phyloP scores from a whole-genome alignment of 2,888 invertebrate genomes.

The Lysandra coridon region DNA sequence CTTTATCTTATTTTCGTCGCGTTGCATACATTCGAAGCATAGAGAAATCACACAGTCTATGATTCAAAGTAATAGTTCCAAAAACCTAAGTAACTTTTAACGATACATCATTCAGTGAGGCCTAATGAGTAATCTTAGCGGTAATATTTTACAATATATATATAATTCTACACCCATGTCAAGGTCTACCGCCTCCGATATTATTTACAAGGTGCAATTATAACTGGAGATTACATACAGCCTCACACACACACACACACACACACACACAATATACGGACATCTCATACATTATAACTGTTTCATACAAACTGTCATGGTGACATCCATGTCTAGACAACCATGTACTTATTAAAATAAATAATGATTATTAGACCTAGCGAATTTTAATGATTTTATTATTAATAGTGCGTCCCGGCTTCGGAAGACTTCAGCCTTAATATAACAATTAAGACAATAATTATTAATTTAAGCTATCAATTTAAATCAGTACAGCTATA shows the following conservation, averaged over 20 bases:
- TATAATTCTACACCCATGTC: slow-evolving; percentile 29
- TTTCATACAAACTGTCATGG: neutral
- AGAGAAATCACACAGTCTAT: too few relatives aligned
- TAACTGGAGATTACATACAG: slow-evolving; percentile 11
- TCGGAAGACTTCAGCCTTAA: too few relatives aligned
- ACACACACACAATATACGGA: neutral
- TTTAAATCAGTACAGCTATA: too few relatives aligned
- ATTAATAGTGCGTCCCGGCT: too few relatives aligned
- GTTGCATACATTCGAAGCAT: too few relatives aligned
- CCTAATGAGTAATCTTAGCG: neutral
- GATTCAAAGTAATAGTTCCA: too few relatives aligned
- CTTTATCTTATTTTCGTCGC: too few relatives aligned
- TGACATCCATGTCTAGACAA: neutral
- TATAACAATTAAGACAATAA: too few relatives aligned
- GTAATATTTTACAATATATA: slow-evolving; percentile 4
- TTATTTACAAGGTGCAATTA: slow-evolving; percentile 24
- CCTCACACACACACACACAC: neutral
- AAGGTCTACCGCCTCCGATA: slow-evolving; percentile 19
- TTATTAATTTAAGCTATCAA: too few relatives aligned
- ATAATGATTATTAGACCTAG: neutral
- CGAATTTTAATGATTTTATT: neutral
- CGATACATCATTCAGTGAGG: too few relatives aligned
- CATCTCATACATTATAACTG: neutral
- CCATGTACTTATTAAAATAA: neutral
- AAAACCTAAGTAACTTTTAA: too few relatives aligned